Percentiles rank a stretch among this genome's conserved stretches.
phyloP scores from a whole-genome alignment of 2,797 vertebrate genomes.

The Pelodytes ibericus region DNA sequence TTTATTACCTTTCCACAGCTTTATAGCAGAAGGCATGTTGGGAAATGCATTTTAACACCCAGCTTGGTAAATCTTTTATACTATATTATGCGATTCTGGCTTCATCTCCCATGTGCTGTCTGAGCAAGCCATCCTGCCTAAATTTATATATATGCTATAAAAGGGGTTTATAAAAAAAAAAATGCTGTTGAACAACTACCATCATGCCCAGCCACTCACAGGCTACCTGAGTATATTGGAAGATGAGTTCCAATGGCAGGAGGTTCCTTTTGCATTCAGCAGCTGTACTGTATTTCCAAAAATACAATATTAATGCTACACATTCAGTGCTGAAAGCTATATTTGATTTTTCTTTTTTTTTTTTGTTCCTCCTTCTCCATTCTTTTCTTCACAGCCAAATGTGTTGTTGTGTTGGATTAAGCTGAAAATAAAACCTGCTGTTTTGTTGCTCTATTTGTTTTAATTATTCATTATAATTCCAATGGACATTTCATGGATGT shows the following conservation, averaged over 20 bases:
- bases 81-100: conserved; percentile 7
- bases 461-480: conserved; percentile 1
- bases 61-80: conserved; percentile 56
- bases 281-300: not conserved
- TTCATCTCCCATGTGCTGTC: not conserved
- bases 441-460: not conserved
- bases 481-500: conserved; percentile 9
- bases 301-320: not conserved
- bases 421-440: not conserved
- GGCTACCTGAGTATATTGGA: no score
- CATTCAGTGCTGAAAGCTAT: not conserved
- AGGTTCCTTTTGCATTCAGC: not conserved
- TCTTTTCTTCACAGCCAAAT: not conserved
- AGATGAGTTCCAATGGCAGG: no score
- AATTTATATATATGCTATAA: not conserved
- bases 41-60: conserved; percentile 56
- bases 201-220: no score
- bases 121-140: not conserved
- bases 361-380: no score
- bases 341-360: conserved; percentile 4
- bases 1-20: conserved; percentile 69
- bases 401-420: not conserved
- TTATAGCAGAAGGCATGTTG: conserved; percentile 49
- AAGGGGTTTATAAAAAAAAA: not conserved
- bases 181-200: no score